These are phyloP conservation scores for Acipenser transmontanus DNA, from an alignment of 2,797 vertebrate genomes.

Conservation along the genomic window DNA sequence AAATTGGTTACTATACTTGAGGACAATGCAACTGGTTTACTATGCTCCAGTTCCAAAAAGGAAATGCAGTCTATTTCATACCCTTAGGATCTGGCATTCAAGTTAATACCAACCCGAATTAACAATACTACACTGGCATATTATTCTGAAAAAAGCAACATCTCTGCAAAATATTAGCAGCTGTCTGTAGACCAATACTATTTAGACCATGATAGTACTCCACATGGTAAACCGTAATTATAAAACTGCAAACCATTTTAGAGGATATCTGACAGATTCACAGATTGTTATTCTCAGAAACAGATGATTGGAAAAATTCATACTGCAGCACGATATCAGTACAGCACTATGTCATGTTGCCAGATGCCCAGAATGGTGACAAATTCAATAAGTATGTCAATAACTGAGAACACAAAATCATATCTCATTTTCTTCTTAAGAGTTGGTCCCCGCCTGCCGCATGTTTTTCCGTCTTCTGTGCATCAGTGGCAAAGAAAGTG, in stretches of 20 bases:
- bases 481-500: constrained; percentile 3
- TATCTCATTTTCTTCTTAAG: constrained; percentile 11
- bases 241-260: not conserved
- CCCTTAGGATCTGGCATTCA: not conserved
- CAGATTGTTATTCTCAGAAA: not conserved
- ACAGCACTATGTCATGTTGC: not conserved
- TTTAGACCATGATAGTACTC: not conserved
- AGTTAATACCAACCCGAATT: not conserved
- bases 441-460: constrained; percentile 1
- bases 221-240: not conserved
- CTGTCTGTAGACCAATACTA: not conserved
- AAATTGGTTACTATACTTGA: constrained; percentile 4
- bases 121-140: not conserved
- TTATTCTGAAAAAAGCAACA: not conserved
- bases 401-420: constrained; percentile 9
- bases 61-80: constrained; percentile 3
- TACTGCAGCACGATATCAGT: constrained; percentile 7
- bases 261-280: not conserved
- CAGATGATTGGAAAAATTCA: constrained; percentile 8
- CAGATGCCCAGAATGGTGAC: constrained; percentile 11
- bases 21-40: not conserved
- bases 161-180: not conserved
- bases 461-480: constrained; percentile 7
- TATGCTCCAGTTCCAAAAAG: not conserved
- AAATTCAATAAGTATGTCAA: constrained; percentile 13